These are phyloP conservation scores for Clanis bilineata DNA, from an alignment of 2,888 invertebrate genomes.

Conservation along the genomic window DNA sequence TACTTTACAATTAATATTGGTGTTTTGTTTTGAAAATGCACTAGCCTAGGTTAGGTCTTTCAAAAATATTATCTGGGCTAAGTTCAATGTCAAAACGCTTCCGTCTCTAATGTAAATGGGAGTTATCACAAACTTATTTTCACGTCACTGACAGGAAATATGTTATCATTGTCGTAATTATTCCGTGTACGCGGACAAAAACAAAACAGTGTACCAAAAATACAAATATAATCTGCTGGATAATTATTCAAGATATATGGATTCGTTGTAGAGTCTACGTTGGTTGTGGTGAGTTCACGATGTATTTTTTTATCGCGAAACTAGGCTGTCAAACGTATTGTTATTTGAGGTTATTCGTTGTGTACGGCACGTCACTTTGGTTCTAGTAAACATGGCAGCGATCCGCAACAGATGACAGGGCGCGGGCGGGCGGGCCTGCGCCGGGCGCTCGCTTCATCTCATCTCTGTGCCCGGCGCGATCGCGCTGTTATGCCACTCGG, in stretches of 20 bases:
- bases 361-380: constrained; percentile 73
- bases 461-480: constrained; percentile 57
- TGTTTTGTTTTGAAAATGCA: constrained; percentile 23
- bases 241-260: constrained; percentile 32
- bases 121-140: constrained; percentile 26
- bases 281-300: constrained; percentile 36
- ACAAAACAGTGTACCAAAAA: constrained; percentile 24
- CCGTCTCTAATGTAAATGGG: constrained; percentile 24
- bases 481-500: constrained; percentile 51
- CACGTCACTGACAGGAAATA: constrained; percentile 32
- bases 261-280: constrained; percentile 67
- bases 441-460: constrained; percentile 68
- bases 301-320: constrained; percentile 46
- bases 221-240: constrained; percentile 18
- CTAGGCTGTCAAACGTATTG: constrained; percentile 51
- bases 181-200: constrained; percentile 19
- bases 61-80: constrained; percentile 25
- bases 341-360: constrained; percentile 78
- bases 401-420: constrained; percentile 78
- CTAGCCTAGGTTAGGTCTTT: constrained; percentile 23
- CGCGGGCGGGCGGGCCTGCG: constrained; percentile 76
- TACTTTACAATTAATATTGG: constrained; percentile 22
- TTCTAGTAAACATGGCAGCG: constrained; percentile 80
- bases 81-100: constrained; percentile 27
- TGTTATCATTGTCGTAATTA: constrained; percentile 32